A percentile compares a stretch with the other conserved stretches of the same genome.
Conservation (phyloP, 2,888 invertebrate species). For the Leucophenga montana region DNA sequence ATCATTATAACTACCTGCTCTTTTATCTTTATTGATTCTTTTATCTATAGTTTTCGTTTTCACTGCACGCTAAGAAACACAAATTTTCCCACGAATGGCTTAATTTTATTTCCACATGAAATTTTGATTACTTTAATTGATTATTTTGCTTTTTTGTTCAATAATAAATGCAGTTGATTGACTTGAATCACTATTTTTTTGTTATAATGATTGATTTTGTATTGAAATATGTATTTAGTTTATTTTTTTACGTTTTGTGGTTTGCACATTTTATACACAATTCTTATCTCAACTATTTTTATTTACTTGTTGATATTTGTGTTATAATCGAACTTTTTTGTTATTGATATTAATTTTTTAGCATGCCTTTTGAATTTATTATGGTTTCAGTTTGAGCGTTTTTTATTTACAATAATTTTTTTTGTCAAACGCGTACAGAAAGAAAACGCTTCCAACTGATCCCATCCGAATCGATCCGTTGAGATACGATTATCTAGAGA, state of each 20-base stretch:
- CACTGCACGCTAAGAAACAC: background rate
- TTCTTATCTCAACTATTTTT: too few relatives aligned
- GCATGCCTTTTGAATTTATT: background rate
- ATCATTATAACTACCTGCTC: too few relatives aligned
- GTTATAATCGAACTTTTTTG: conserved; percentile 2
- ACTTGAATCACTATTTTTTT: background rate
- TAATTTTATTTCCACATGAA: background rate
- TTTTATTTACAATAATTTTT: conserved; percentile 14
- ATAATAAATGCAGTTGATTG: too few relatives aligned
- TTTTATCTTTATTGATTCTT: background rate
- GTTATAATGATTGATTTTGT: conserved; percentile 1
- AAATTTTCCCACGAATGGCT: conserved; percentile 6
- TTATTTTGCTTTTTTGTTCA: background rate
- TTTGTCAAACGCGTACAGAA: background rate
- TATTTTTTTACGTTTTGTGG: background rate
- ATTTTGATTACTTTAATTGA: background rate
- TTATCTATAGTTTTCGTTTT: background rate
- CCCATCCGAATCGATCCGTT: conserved; percentile 38
- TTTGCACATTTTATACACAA: background rate
- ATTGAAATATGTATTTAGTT: conserved; percentile 1
- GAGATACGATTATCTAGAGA: conserved; percentile 45
- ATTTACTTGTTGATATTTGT: too few relatives aligned
- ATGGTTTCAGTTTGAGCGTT: background rate
- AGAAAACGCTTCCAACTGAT: conserved; percentile 4
- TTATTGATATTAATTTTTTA: background rate